These are phyloP conservation scores for Hiodon tergisus DNA, from an alignment of 2,113 vertebrate species.

Conservation along the genomic window DNA sequence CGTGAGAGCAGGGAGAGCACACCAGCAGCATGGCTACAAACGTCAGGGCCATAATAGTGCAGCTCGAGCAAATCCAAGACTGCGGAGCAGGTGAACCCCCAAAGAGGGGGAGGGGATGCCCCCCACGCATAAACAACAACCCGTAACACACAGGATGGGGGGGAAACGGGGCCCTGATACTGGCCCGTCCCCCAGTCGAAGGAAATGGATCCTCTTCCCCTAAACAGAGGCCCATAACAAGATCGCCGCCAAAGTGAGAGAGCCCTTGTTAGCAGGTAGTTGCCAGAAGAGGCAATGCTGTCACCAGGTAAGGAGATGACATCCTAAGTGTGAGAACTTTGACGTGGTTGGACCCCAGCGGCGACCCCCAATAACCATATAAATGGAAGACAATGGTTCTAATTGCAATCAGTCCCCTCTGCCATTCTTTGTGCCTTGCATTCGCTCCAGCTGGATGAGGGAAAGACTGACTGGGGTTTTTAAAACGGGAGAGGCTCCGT, in stretches of 20 bases:
- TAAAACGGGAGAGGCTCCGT: conserved; percentile 35
- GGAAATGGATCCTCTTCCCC: conserved; percentile 61
- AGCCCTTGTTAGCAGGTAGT: conserved; percentile 78
- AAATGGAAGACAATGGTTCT: conserved; percentile 64
- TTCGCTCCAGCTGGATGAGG: conserved; percentile 24
- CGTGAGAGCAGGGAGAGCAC: too few relatives aligned
- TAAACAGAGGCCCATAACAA: conserved; percentile 50
- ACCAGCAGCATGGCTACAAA: background rate
- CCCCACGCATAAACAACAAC: conserved; percentile 35
- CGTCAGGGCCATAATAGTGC: too few relatives aligned
- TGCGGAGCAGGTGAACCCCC: too few relatives aligned
- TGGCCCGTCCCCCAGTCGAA: conserved; percentile 39
- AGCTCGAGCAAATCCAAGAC: too few relatives aligned
- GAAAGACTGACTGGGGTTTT: conserved; percentile 29
- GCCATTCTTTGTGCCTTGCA: conserved; percentile 46
- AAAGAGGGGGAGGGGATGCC: too few relatives aligned
- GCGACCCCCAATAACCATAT: conserved; percentile 70
- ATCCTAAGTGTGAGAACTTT: conserved; percentile 66
- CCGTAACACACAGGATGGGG: conserved; percentile 58
- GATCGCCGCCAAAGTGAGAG: conserved; percentile 72
- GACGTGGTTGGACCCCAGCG: conserved; percentile 46
- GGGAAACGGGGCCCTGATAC: conserved; percentile 43
- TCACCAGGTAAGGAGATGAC: conserved; percentile 47
- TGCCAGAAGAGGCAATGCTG: conserved; percentile 59
- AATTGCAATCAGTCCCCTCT: conserved; percentile 59